Evolutionary conservation across 2,888 invertebrate species (phyloP), one percentile per base, ranked within the genome.

Genomic region (Scaptomyza parva): DNA sequence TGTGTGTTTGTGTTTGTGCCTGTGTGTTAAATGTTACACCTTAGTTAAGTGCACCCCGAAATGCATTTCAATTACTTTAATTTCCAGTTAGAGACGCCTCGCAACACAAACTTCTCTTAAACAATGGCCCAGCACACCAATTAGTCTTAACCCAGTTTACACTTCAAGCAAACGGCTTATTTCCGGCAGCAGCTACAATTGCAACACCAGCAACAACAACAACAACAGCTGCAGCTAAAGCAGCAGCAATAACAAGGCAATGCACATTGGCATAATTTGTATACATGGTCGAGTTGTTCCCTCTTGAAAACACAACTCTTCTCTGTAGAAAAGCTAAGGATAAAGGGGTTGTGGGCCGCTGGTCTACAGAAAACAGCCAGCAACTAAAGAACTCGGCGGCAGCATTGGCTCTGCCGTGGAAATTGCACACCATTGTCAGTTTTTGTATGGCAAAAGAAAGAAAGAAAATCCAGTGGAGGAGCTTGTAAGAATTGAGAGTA

Each of bases 61-160:
- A 30, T 59, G 62, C 59, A 51, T 63, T 61, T 60, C 44, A 48
- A 47, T 69, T 72, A 70, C 50, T 73, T 73, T 69, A 69, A 73
- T 73, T 73, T 73, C 50, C 62, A 71, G 58, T 58, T 50, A 51
- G 73, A 44, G 44, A 39, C 37, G 44, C 50, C 40, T 64, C 40
- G 45, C 47, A 64, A 30, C 33, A 14, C 62, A 60, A 72, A 72
- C 72, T 72, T 57, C 48, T 33, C 62, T 69, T 70, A 58, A 65
- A 78, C 68, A 70, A 73, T 64, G 50, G 63, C 64, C 54, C 63
- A 64, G 52, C 78, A 76, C 79, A 80, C 86, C 86, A 88, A 89
- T 89, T 89, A 88, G 79, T 84, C 77, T 89, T 89, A 89, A 88
- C 89, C 89, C 83, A 89, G 85, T 89, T 88, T 79, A 76, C 88